Conservation (phyloP, 2,888 invertebrate genomes). For the Drosophila robusta region DNA sequence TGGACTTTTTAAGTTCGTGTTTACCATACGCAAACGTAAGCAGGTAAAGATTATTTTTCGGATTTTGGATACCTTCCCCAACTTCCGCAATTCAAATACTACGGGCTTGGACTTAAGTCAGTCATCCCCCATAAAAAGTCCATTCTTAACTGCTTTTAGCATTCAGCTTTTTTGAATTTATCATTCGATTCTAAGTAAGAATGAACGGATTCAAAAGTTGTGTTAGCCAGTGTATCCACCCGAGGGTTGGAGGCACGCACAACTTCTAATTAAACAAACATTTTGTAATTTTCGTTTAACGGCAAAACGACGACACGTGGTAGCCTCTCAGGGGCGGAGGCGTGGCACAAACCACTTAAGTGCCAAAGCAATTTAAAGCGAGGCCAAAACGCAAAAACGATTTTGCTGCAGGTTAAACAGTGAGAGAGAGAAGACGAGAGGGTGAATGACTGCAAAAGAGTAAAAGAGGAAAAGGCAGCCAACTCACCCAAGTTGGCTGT, state of each 20-base stretch:
- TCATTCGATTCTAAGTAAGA: no score
- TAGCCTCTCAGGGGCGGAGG: conserved; percentile 50
- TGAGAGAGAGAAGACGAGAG: neutral
- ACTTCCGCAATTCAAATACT: no score
- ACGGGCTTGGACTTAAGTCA: no score
- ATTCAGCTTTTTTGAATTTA: no score
- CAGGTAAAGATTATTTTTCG: no score
- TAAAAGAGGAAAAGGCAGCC: conserved; percentile 14
- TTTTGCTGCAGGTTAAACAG: conserved; percentile 49
- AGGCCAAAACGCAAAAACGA: conserved; percentile 69
- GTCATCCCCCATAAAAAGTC: no score
- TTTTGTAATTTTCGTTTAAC: conserved; percentile 78
- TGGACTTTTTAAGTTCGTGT: no score
- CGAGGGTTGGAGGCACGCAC: conserved; percentile 56
- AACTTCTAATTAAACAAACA: conserved; percentile 82
- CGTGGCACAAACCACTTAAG: conserved; percentile 80
- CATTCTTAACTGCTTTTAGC: no score
- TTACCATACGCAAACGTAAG: no score
- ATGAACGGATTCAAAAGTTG: neutral
- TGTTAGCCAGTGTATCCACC: conserved; percentile 21
- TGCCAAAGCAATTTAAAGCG: conserved; percentile 82
- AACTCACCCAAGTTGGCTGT: conserved; percentile 44
- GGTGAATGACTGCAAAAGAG: neutral
- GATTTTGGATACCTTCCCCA: no score
- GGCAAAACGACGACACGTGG: conserved; percentile 80